phyloP scores from a whole-genome alignment of 1,140 invertebrate species.

The Anadara kagoshimensis region DNA sequence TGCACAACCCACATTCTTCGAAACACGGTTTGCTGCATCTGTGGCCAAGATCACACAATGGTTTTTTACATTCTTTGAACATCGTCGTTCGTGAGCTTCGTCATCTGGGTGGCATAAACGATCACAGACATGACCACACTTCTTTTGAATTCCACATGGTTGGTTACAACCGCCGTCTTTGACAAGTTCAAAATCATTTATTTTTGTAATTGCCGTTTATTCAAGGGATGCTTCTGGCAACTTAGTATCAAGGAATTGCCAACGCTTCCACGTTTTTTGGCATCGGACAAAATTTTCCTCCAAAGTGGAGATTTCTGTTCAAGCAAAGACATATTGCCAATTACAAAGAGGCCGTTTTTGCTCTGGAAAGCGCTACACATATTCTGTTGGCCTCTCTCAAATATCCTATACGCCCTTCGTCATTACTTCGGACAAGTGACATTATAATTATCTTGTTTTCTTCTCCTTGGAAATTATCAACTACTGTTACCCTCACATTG shows the following conservation, averaged over 20 bases:
- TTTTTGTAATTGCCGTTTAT: conserved; percentile 39
- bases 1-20: conserved; percentile 52
- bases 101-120: conserved; percentile 64
- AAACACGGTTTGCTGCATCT: conserved; percentile 52
- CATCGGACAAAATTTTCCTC: conserved; percentile 65
- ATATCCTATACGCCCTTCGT: conserved; percentile 83
- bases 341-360: conserved; percentile 81
- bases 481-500: conserved; percentile 77
- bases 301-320: conserved; percentile 68
- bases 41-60: conserved; percentile 46
- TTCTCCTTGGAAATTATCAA: conserved; percentile 86
- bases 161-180: conserved; percentile 71
- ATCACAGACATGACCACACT: conserved; percentile 71
- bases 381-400: conserved; percentile 84
- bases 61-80: conserved; percentile 63
- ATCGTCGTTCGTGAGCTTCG: conserved; percentile 54
- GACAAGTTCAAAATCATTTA: conserved; percentile 65
- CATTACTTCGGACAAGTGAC: conserved; percentile 85
- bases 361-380: conserved; percentile 88
- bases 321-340: conserved; percentile 82
- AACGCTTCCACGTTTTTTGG: conserved; percentile 37
- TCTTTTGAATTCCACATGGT: conserved; percentile 62
- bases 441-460: conserved; percentile 90
- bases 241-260: conserved; percentile 61
- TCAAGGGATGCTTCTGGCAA: conserved; percentile 74